Evolutionary conservation across 2,113 vertebrate species (phyloP).

Genomic region (Carettochelys insculpta): DNA sequence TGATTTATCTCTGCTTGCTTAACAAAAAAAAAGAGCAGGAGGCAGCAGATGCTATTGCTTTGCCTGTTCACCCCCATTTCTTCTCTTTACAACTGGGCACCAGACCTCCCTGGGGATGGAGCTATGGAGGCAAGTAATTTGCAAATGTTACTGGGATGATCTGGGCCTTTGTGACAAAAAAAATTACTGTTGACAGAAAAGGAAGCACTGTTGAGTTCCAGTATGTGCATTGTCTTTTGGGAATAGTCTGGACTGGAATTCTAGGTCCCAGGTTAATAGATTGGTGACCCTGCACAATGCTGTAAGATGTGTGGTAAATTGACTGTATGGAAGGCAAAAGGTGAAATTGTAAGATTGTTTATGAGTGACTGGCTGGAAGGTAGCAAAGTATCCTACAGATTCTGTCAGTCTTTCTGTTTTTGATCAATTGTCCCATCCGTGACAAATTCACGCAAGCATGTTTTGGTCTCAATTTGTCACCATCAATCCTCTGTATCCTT

Average conservation of each 20-base stretch:
- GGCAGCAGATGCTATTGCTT: not conserved
- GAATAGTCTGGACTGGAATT: rapidly evolving
- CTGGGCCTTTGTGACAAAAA: not conserved
- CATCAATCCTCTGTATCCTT: not conserved
- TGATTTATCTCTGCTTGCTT: not conserved
- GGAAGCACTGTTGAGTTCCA: rapidly evolving
- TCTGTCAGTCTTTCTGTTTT: rapidly evolving
- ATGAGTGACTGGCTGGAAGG: rapidly evolving
- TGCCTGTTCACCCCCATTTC: conserved; percentile 17
- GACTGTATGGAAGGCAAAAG: rapidly evolving
- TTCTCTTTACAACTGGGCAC: conserved; percentile 44
- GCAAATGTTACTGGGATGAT: conserved; percentile 20
- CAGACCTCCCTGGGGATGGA: conserved; percentile 65
- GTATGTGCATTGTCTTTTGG: rapidly evolving
- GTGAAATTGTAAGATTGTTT: rapidly evolving
- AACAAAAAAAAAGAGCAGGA: not conserved
- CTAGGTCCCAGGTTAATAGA: rapidly evolving
- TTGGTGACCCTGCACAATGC: rapidly evolving
- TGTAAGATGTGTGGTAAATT: rapidly evolving
- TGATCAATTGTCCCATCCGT: not conserved
- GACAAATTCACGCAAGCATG: not conserved
- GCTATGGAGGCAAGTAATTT: conserved; percentile 63
- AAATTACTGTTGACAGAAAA: not conserved
- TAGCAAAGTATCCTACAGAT: rapidly evolving
- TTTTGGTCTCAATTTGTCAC: rapidly evolving